Evolutionary conservation across 2,113 vertebrate species (phyloP), one percentile per base, ranked within the genome.

Genomic region (Sorex fumeus): DNA sequence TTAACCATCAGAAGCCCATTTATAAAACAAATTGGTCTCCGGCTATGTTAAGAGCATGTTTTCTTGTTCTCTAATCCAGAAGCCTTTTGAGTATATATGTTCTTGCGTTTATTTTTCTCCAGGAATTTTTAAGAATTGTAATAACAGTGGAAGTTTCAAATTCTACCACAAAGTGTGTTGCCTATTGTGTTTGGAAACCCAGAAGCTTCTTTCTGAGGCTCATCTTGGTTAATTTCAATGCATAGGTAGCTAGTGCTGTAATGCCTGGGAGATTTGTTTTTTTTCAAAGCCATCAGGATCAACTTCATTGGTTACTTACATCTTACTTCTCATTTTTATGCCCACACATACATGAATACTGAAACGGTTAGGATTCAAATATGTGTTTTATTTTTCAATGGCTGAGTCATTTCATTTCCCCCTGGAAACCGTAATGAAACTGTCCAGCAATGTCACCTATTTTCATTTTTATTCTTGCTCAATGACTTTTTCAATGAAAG

Each of bases 391-490:
- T 67, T 96, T 95, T 88, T 72, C 91, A 91, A 7, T 92, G 87
- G 80, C 87, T 70, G 93, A 47, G 57, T 36, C 30, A 8, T 92
- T 94, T 94, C 50, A 87, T 94, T 89, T 96, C 64, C 88, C 80
- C 28, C 23, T 88, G 64, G 84, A 84, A 89, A 80, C 11, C 28
- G 2, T 84, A 92, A 82, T 90, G 80, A 92, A 92, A 75, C 23
- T 70, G 18, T 88, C 25, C 16, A 91, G 66, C 40, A 89, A 0
- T 34, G 76, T 76, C 79, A 88, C 62, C 84, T 84, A 78, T 84
- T 94, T 88, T 95, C 87, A 84, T 92, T 88, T 94, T 91, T 91
- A 93, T 91, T 93, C 84, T 89, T 84, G 57, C 36, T 93, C 72
- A 75, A 16, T 93, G 7, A 4, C 89, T 88, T 1, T 75, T 93